Evolutionary conservation across 2,797 vertebrate genomes (phyloP), one percentile per base, ranked within the genome.

Genomic region (Buceros bicornis): DNA sequence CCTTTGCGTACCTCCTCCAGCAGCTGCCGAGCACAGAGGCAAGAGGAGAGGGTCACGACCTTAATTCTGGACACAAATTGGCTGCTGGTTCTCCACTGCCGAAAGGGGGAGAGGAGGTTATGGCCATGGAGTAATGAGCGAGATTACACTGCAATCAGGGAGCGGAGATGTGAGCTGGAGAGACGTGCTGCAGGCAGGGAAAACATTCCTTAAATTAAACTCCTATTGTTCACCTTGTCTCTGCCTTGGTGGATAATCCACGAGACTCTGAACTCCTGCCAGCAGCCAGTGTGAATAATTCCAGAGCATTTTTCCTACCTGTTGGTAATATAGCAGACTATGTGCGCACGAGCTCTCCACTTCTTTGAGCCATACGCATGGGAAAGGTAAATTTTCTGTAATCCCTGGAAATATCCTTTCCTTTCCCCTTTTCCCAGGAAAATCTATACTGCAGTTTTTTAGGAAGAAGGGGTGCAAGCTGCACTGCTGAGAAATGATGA

Each of bases 31-130:
- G 61, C 11, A 1, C 24, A 19, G 65, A 77, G 67, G 70, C 50
- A 91, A 87, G 69, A 16, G 33, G 91, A 92, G 65, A 87, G 90
- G 95, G 95, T 97, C 97, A 93, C 58, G 89, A n/a, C 90, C 94
- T 95, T 96, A 85, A 95, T 97, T 96, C 81, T 80, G 91, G 88
- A 79, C 82, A 77, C 92, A 95, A 95, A 96, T 92, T 86, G 91
- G 89, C 80, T 81, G 82, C 79, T 76, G 65, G 86, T 78, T 94
- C 80, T 93, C 90, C 73, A 48, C 78, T 85, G 62, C 62, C 3
- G n/a, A 70, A 95, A 56, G 2, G 53, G 45, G 61, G 65, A 93
- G 57, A 54, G 82, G 73, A 87, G 87, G 89, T 78, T 88, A 77
- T 0, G 1, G 82, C 48, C 86, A 67, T 1, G 4, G 91, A 91